phyloP scores from a whole-genome alignment of 2,113 vertebrate genomes.

The Apus apus region DNA sequence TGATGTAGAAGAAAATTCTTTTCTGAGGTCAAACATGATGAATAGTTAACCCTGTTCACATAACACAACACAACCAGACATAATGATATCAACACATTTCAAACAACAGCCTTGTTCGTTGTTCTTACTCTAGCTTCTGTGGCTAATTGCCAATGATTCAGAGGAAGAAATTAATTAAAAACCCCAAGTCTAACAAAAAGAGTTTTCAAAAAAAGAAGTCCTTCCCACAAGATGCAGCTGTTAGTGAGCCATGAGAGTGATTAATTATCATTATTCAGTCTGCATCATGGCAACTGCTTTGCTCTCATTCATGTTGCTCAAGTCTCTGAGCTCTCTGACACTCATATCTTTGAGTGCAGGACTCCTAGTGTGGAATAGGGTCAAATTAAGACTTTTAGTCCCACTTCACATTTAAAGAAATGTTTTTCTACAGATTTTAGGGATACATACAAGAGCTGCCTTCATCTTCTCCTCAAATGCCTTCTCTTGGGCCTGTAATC shows the following conservation, averaged over 20 bases:
- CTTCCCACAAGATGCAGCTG: not conserved
- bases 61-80: not conserved
- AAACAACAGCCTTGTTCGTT: not conserved
- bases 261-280: not conserved
- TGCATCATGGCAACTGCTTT: not conserved
- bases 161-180: not conserved
- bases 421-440: not conserved
- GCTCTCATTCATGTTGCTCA: not conserved
- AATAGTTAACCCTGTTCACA: not conserved
- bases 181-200: not conserved
- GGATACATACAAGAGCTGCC: conserved; percentile 81
- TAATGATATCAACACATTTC: not conserved
- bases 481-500: conserved; percentile 68
- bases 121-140: not conserved
- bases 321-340: not conserved
- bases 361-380: not conserved
- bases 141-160: not conserved
- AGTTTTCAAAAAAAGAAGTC: not conserved
- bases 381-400: not conserved
- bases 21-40: not conserved
- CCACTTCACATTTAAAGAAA: not conserved
- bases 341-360: not conserved
- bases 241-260: not conserved
- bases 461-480: conserved; percentile 79
- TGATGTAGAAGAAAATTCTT: not conserved